These are phyloP conservation scores for Orthonyx spaldingii DNA, from an alignment of 2,113 vertebrate species.

Conservation along the genomic window DNA sequence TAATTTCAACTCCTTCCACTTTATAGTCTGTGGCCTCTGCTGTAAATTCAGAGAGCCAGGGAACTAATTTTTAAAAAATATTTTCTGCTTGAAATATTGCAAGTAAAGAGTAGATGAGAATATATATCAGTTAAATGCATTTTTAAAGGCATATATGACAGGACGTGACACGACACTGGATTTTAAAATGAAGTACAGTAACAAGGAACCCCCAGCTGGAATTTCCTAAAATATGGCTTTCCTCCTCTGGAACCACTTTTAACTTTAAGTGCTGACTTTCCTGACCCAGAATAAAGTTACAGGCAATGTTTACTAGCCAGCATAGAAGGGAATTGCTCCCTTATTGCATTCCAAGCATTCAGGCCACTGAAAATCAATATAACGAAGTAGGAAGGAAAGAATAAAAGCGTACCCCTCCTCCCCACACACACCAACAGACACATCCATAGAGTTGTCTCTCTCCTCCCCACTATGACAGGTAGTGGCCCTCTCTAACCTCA, in stretches of 20 bases:
- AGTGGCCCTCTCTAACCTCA: slow-evolving; percentile 19
- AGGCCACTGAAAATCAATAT: slow-evolving; percentile 46
- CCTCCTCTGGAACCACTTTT: slow-evolving; percentile 36
- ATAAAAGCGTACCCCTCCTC: background rate
- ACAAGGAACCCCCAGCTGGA: slow-evolving; percentile 12
- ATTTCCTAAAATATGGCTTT: slow-evolving; percentile 47
- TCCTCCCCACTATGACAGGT: slow-evolving; percentile 15
- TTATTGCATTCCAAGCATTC: slow-evolving; percentile 36
- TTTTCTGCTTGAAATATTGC: slow-evolving; percentile 48
- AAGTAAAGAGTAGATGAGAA: slow-evolving; percentile 34
- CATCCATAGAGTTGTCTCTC: slow-evolving; percentile 13
- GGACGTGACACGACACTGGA: background rate
- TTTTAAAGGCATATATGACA: slow-evolving; percentile 38
- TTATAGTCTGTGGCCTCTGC: slow-evolving; percentile 18
- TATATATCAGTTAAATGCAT: slow-evolving; percentile 54
- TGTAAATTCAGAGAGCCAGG: slow-evolving; percentile 23
- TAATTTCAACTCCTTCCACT: slow-evolving; percentile 36
- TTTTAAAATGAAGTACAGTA: slow-evolving; percentile 39
- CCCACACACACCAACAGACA: background rate
- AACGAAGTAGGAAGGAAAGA: slow-evolving; percentile 5
- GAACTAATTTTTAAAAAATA: slow-evolving; percentile 44
- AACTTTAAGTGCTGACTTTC: slow-evolving; percentile 57
- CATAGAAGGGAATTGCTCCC: slow-evolving; percentile 21
- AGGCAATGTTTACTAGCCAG: slow-evolving; percentile 39
- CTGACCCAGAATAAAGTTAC: slow-evolving; percentile 57